A percentile compares a stretch with the other conserved stretches of the same genome.
These are phyloP conservation scores for Siniperca chuatsi DNA, from an alignment of 2,113 vertebrate species.

Conservation along the genomic window DNA sequence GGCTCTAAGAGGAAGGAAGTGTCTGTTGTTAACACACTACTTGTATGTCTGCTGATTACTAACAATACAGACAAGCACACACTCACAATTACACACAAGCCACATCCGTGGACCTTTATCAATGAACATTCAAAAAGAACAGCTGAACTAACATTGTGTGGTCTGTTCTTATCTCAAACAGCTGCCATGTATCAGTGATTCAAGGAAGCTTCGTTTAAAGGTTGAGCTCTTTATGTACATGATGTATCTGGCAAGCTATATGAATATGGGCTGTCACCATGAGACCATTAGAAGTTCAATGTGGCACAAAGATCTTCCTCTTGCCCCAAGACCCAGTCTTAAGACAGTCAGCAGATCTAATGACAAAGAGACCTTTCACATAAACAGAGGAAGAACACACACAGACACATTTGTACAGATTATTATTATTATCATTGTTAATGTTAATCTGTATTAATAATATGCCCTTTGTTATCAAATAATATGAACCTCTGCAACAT, in stretches of 20 bases:
- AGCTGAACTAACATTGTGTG: too few species aligned
- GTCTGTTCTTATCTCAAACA: background rate
- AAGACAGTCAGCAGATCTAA: constrained; percentile 67
- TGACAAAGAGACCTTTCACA: constrained; percentile 30
- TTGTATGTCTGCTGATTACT: background rate
- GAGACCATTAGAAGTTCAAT: constrained; percentile 18
- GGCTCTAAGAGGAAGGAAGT: background rate
- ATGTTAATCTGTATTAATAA: background rate
- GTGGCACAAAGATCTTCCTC: background rate
- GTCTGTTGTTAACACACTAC: background rate
- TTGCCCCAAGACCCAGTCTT: constrained; percentile 24
- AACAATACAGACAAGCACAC: background rate
- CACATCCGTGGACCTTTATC: background rate
- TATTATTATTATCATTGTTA: too few species aligned
- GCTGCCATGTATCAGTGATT: background rate
- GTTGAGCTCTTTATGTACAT: background rate
- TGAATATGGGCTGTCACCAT: background rate
- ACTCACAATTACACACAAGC: background rate
- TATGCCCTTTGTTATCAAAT: background rate
- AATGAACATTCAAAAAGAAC: too few species aligned
- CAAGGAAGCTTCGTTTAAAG: background rate
- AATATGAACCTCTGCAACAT: background rate
- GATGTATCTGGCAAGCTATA: background rate
- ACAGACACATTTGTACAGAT: background rate
- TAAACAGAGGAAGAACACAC: background rate